phyloP scores from a whole-genome alignment of 2,797 vertebrate species.

The Lateolabrax maculatus region DNA sequence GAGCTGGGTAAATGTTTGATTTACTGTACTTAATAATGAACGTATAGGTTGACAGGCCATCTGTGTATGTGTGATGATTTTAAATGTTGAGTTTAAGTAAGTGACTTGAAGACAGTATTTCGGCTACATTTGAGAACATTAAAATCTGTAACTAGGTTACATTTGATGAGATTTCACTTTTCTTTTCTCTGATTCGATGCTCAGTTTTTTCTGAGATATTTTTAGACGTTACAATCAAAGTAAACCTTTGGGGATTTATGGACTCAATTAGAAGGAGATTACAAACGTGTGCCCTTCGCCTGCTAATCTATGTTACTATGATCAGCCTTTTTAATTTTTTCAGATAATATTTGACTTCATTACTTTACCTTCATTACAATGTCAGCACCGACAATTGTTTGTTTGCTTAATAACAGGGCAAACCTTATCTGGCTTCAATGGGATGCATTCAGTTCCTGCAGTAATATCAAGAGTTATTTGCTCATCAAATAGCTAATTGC shows the following conservation, averaged over 20 bases:
- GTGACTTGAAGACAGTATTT: background rate
- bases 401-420: conserved; percentile 28
- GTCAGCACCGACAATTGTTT: conserved; percentile 26
- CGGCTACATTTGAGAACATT: conserved; percentile 21
- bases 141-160: conserved; percentile 70
- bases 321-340: conserved; percentile 26
- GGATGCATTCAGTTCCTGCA: conserved; percentile 10
- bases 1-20: background rate
- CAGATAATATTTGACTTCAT: conserved; percentile 51
- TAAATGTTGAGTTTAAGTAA: background rate
- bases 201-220: conserved; percentile 68
- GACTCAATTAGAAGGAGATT: conserved; percentile 78
- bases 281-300: conserved; percentile 60
- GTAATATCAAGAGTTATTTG: conserved; percentile 18
- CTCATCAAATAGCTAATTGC: conserved; percentile 42
- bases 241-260: conserved; percentile 76
- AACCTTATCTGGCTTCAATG: conserved; percentile 25
- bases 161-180: conserved; percentile 52
- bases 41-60: background rate
- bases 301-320: conserved; percentile 44
- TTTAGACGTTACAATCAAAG: conserved; percentile 78
- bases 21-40: background rate
- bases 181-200: conserved; percentile 45
- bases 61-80: background rate
- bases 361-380: conserved; percentile 16